These are phyloP conservation scores for Rutilus rutilus DNA, from an alignment of 2,113 vertebrate genomes.

Conservation along the genomic window DNA sequence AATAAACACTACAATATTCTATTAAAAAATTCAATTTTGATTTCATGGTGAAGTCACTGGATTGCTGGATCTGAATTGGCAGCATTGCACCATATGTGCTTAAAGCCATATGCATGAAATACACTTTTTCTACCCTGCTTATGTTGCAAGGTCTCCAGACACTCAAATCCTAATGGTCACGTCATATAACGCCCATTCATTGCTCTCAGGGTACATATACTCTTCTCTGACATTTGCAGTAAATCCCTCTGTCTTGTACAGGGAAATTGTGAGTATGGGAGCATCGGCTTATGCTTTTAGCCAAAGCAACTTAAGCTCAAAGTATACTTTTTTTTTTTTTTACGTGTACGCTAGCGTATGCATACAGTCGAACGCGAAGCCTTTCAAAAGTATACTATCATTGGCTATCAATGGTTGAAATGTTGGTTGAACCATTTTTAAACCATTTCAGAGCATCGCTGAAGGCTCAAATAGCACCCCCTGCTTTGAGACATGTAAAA, in stretches of 20 bases:
- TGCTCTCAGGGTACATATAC: neutral
- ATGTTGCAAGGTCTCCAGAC: neutral
- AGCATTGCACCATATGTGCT: neutral
- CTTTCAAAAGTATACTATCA: too few relatives aligned
- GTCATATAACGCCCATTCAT: neutral
- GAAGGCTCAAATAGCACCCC: neutral
- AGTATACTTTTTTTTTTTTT: too few relatives aligned
- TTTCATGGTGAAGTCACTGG: too few relatives aligned
- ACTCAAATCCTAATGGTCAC: neutral
- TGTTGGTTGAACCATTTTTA: neutral
- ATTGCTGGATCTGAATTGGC: neutral
- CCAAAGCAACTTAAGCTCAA: too few relatives aligned
- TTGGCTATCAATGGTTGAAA: neutral
- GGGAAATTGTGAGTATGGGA: neutral
- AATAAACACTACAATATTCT: too few relatives aligned
- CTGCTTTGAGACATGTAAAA: neutral
- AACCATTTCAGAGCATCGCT: neutral
- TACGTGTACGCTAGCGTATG: too few relatives aligned
- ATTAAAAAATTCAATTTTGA: too few relatives aligned
- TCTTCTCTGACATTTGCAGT: neutral
- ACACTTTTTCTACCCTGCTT: neutral
- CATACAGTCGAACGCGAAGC: too few relatives aligned
- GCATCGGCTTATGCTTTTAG: too few relatives aligned
- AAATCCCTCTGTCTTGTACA: neutral
- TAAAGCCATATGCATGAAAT: neutral